phyloP scores from a whole-genome alignment of 1,140 invertebrate species.

The Panulirus ornatus region DNA sequence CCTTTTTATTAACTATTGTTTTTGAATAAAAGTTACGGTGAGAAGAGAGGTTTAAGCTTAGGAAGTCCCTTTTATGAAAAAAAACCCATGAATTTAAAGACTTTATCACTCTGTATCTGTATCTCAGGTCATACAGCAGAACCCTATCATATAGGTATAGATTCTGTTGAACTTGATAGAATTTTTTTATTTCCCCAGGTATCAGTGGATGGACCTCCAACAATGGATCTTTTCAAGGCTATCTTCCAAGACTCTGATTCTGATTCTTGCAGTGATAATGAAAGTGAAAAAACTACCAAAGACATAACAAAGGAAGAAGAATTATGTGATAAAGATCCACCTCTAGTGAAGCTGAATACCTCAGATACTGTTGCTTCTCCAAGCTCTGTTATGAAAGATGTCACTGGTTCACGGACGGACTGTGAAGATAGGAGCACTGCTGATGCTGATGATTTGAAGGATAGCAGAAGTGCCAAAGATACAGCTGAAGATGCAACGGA shows the following conservation, averaged over 20 bases:
- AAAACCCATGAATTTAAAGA: no score
- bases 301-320: background rate
- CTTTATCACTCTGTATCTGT: no score
- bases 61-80: no score
- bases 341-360: background rate
- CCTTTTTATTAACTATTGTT: no score
- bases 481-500: background rate
- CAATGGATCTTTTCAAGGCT: conserved; percentile 81
- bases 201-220: conserved; percentile 76
- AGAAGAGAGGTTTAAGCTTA: no score
- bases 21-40: no score
- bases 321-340: background rate
- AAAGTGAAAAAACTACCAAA: background rate
- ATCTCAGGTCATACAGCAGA: no score
- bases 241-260: conserved; percentile 80
- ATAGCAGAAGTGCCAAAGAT: background rate
- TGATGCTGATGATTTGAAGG: background rate
- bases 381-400: background rate
- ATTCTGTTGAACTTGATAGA: background rate
- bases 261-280: conserved; percentile 79
- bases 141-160: no score
- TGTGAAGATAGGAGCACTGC: background rate
- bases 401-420: background rate
- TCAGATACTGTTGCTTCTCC: background rate
- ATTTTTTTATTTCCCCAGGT: conserved; percentile 60